Evolutionary conservation across 2,888 invertebrate species (phyloP), one percentile per base, ranked within the genome.

Genomic region (Sycophila texana): DNA sequence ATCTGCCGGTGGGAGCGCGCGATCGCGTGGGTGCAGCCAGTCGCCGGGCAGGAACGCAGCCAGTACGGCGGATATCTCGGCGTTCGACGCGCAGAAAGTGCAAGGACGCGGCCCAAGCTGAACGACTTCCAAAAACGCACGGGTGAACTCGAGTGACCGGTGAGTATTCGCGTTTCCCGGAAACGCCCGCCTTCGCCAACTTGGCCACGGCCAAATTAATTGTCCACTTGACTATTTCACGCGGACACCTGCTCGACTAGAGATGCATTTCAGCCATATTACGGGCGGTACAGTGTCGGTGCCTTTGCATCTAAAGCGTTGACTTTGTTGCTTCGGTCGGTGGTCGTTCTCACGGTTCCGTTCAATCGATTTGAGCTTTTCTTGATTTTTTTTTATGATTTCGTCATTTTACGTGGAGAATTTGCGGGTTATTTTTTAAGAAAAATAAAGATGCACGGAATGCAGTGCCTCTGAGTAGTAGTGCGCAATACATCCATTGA

Each of bases 201-300:
- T 26, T 77, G 30, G 2, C 10, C 4, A 7, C 14, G 14, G 3
- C 14, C 18, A 26, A 18, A 13, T 26, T 58, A 63, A 7, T 22
- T 57, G 10, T 13, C 5, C 20, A 51, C 12, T 18, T 0, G 20
- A 22, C 4, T 13, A 16, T 4, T 22, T 47, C 55, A 10, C 14
- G 10, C 5, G 57, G 58, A 80, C 80, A 80, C 76, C 73, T 80
- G 80, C 76, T 53, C 73, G 73, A 39, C 39, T 74, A 77, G 51
- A 55, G 51, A 55, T 63, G 22, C 13, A 13, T 58, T 73, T 61
- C 73, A 76, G 73, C 67, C 73, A 68, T 73, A 26, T 76, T 68
- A 39, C 47, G 14, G n/a, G n/a, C 20, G 47, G 10, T 4, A 10
- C 47, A 18, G 10, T 57, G 30, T 4, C 14, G 14, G 58, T 49